Evolutionary conservation across 2,888 invertebrate species (phyloP).

Genomic region (Empis livida): DNA sequence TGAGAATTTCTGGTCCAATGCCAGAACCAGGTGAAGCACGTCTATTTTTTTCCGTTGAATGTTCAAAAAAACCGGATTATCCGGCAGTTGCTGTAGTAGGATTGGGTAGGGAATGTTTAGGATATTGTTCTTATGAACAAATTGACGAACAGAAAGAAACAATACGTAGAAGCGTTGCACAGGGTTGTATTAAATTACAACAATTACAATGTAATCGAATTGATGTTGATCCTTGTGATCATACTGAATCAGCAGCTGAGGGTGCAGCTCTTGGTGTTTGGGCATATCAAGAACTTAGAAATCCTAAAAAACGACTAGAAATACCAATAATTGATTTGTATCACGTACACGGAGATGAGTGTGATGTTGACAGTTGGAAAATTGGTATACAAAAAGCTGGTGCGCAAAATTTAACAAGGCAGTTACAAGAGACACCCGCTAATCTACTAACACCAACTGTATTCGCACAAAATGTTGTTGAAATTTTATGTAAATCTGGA

Average conservation of each 20-base stretch:
- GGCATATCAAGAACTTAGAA: slow-evolving; percentile 46
- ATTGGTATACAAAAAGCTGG: slow-evolving; percentile 59
- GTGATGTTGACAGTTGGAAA: slow-evolving; percentile 56
- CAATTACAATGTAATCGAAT: slow-evolving; percentile 42
- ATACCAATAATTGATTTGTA: slow-evolving; percentile 35
- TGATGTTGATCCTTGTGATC: slow-evolving; percentile 57
- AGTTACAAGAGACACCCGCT: slow-evolving; percentile 67
- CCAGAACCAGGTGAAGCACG: slow-evolving; percentile 41
- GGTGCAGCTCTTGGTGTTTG: slow-evolving; percentile 56
- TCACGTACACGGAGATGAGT: slow-evolving; percentile 47
- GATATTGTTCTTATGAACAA: slow-evolving; percentile 53
- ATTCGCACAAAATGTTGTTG: slow-evolving; percentile 54
- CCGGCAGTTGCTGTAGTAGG: slow-evolving; percentile 61
- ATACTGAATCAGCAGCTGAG: slow-evolving; percentile 68
- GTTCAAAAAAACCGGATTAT: slow-evolving; percentile 35
- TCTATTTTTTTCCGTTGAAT: slow-evolving; percentile 51
- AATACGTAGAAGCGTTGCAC: slow-evolving; percentile 53
- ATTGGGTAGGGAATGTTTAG: slow-evolving; percentile 53
- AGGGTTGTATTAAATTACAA: slow-evolving; percentile 45
- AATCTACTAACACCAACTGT: slow-evolving; percentile 66
- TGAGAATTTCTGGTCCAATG: slow-evolving; percentile 40
- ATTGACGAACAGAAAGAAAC: slow-evolving; percentile 63
- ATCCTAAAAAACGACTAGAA: slow-evolving; percentile 21
- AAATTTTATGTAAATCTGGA: slow-evolving; percentile 25
- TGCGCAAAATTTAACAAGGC: slow-evolving; percentile 66